Evolutionary conservation across 30 jellyfish, hydroid and myxozoan species (phyloP).

Genomic region (Catostylus mosaicus): DNA sequence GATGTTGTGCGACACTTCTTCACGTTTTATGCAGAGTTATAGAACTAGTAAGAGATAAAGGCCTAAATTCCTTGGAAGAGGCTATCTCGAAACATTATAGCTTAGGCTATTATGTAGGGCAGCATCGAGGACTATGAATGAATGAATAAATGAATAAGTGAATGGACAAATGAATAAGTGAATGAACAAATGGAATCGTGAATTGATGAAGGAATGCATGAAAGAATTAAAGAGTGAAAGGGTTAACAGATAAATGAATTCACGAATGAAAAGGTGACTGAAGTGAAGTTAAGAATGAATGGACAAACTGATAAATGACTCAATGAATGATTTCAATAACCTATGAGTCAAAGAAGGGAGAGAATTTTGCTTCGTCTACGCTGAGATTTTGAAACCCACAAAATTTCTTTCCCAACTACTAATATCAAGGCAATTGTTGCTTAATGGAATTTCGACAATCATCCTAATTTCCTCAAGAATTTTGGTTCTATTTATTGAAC

Average conservation of each 20-base stretch:
- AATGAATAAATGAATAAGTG: background rate
- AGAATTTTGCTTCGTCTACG: background rate
- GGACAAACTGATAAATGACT: background rate
- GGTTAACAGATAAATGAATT: background rate
- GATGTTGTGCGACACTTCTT: background rate
- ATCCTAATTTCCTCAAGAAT: constrained; percentile 21
- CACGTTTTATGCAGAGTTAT: no score
- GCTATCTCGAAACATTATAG: background rate
- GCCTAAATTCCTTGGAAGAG: background rate
- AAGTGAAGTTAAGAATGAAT: background rate
- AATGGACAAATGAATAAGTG: background rate
- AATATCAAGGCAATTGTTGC: background rate
- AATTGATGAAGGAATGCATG: background rate
- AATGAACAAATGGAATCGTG: background rate
- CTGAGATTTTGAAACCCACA: background rate
- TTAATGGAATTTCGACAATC: background rate
- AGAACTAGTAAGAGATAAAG: no score
- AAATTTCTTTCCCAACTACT: background rate
- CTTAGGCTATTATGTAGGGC: background rate
- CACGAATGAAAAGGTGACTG: background rate
- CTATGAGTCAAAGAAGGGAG: background rate
- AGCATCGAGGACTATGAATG: background rate
- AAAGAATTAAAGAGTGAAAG: background rate
- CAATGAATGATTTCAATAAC: background rate
- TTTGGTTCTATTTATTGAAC: background rate